Evolutionary conservation across 2,888 invertebrate species (phyloP), one percentile per base, ranked within the genome.

Genomic region (Callyntrura sp.): DNA sequence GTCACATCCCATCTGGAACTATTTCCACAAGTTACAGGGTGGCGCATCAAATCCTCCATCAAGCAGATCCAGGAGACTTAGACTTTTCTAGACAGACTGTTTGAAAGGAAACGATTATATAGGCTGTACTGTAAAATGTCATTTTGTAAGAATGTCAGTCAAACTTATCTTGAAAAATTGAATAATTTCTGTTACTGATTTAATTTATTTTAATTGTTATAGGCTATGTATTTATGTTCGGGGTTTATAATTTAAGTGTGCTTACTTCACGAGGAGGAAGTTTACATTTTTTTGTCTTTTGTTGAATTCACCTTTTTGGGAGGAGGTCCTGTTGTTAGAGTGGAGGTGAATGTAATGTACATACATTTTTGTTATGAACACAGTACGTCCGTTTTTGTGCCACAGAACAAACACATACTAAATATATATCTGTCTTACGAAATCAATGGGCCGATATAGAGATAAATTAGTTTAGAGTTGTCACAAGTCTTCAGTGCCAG

Each of bases 311-410:
- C 76, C 65, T 25, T 25, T 65, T 20, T 14, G 43, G 84, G n/a
- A n/a, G 35, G 14, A 2, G 48, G 51, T 85, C 65, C 4, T 65
- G 55, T 12, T 51, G 23, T 23, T 14, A 28, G 14, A 76, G 51
- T 25, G 20, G 23, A 55, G 82, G 88, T 88, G 88, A 88, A 82
- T 88, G 65, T 20, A 20, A 43, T 88, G 88, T 88, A 88, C 88
- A 88, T 88, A 88, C 88, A 82, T 88, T 88, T 88, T 88, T 55
- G 88, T 82, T 88, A 88, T 88, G 88, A 82, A 65, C 86, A 45
- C 78, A 17, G 86, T 87, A 87, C 51, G 68, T 87, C 78, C 86
- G 76, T 76, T 78, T 51, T 62, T 85, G 85, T 57, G 85, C 85
- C 78, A 78, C 65, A 62, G 8, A 43, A 43, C 17, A 73, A 48